These are phyloP conservation scores for Pedetes capensis DNA, from an alignment of 2,113 vertebrate species.

Conservation along the genomic window DNA sequence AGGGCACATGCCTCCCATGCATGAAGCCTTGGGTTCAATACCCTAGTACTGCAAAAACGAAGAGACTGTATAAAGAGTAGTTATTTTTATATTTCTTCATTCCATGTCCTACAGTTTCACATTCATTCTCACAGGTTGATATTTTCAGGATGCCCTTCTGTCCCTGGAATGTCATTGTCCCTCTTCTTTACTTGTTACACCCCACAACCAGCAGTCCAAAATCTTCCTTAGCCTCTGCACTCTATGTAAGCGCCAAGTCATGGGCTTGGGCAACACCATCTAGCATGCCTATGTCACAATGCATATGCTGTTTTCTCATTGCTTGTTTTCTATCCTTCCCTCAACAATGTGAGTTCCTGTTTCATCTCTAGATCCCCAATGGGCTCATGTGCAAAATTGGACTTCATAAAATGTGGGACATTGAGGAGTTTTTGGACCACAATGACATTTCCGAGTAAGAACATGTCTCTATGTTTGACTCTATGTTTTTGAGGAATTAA, in stretches of 20 bases:
- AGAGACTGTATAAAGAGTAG: background rate
- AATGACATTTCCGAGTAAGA: background rate
- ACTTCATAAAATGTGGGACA: background rate
- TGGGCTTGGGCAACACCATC: background rate
- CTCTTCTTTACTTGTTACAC: background rate
- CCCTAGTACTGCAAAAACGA: too few relatives aligned
- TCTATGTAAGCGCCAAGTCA: background rate
- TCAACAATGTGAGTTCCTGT: constrained; percentile 16
- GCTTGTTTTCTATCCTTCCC: background rate
- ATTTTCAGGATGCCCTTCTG: background rate
- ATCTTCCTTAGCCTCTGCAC: background rate
- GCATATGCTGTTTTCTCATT: background rate
- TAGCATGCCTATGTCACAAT: background rate
- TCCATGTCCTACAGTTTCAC: background rate
- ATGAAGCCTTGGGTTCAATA: too few relatives aligned
- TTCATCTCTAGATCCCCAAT: background rate
- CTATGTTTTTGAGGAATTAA: constrained; percentile 14
- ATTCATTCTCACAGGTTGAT: background rate
- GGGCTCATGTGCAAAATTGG: background rate
- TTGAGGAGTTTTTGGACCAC: background rate
- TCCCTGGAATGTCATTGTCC: background rate
- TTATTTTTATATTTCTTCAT: background rate
- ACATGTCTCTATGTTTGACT: constrained; percentile 26
- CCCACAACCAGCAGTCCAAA: background rate
- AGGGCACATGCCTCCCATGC: too few relatives aligned